phyloP scores from a whole-genome alignment of 2,797 vertebrate genomes.

The Neopelma chrysocephalum region DNA sequence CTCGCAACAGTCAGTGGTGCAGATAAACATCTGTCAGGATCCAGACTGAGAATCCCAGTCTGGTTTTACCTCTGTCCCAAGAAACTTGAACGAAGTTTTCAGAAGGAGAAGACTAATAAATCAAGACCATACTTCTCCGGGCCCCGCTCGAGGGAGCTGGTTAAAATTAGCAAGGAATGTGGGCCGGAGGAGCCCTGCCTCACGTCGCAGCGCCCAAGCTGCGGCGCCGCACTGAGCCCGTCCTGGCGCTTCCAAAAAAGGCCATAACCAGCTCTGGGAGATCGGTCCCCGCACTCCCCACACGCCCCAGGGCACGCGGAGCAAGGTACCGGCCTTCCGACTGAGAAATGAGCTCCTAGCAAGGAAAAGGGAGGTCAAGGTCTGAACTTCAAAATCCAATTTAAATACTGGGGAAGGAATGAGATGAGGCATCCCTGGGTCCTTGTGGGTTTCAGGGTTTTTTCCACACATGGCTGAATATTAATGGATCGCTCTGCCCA shows the following conservation, averaged over 20 bases:
- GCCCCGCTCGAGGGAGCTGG: conserved; percentile 11
- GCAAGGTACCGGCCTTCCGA: accelerated
- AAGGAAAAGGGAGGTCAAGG: accelerated
- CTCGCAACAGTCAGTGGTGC: accelerated
- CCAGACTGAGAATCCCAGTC: conserved; percentile 10
- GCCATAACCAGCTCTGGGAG: neutral
- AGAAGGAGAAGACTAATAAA: conserved; percentile 44
- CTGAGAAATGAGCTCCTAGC: accelerated
- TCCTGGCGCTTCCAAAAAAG: conserved; percentile 57
- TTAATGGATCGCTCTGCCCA: neutral
- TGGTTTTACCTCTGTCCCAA: conserved; percentile 33
- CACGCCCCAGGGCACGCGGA: neutral
- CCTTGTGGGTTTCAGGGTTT: neutral
- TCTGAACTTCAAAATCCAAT: accelerated
- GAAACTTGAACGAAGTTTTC: neutral
- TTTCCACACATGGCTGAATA: accelerated
- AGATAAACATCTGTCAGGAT: neutral
- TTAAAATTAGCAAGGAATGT: conserved; percentile 74
- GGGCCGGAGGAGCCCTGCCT: conserved; percentile 19
- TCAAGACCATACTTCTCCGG: neutral
- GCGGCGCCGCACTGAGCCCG: neutral
- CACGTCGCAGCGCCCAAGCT: neutral
- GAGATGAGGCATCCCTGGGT: neutral
- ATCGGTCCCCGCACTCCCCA: accelerated
- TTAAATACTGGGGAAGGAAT: accelerated